phyloP scores from a whole-genome alignment of 2,888 invertebrate species.

The Platycnemis pennipes region DNA sequence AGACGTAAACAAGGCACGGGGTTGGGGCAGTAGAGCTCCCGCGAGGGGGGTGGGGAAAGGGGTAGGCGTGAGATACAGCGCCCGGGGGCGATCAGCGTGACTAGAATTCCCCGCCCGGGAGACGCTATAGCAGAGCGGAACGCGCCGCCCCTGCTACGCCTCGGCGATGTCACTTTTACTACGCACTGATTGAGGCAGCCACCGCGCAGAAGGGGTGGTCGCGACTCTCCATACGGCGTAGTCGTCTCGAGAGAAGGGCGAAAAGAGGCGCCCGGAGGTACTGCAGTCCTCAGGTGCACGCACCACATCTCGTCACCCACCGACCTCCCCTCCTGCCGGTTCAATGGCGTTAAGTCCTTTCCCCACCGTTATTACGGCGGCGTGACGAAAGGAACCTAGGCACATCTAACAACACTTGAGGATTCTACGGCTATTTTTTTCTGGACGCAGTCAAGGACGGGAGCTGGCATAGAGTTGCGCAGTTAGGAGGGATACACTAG shows the following conservation, averaged over 20 bases:
- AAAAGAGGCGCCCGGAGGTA: background rate
- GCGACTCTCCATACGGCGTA: background rate
- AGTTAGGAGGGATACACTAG: background rate
- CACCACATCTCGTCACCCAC: background rate
- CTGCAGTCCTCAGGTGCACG: background rate
- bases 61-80: background rate
- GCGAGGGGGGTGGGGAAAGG: background rate
- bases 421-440: background rate
- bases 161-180: background rate
- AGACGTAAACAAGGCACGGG: too few relatives aligned
- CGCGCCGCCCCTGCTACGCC: background rate
- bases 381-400: slow-evolving; percentile 14
- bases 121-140: background rate
- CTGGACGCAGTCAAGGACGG: slow-evolving; percentile 13
- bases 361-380: slow-evolving; percentile 47
- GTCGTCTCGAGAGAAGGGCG: background rate
- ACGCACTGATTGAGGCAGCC: background rate
- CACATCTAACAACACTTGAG: background rate
- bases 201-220: background rate
- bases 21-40: too few relatives aligned
- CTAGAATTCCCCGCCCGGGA: background rate
- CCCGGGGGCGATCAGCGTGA: background rate
- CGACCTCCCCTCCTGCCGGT: background rate
- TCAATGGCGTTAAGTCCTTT: background rate
- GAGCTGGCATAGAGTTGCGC: slow-evolving; percentile 23